Evolutionary conservation across 2,113 vertebrate species (phyloP).

Genomic region (Pelmatolapia mariae): DNA sequence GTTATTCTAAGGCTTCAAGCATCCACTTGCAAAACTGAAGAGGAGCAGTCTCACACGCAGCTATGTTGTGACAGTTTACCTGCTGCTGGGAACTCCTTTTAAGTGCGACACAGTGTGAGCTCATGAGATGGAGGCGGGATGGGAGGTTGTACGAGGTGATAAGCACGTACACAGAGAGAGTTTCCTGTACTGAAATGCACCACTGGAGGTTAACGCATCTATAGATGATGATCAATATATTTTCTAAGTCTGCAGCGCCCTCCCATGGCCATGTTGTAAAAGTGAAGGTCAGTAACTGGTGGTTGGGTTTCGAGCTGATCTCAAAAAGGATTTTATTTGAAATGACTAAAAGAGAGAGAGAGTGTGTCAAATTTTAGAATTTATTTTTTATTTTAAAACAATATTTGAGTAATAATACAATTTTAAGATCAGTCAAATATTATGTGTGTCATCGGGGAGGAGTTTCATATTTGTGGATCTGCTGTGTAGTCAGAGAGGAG

Average conservation of each 20-base stretch:
- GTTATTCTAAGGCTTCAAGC: not conserved
- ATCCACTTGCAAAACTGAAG: not conserved
- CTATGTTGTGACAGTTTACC: constrained; percentile 16
- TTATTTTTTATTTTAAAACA: constrained; percentile 8
- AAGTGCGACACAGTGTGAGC: not conserved
- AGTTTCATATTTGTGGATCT: constrained; percentile 79
- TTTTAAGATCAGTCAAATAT: not conserved
- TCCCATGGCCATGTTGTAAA: not conserved
- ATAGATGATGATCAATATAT: constrained; percentile 18
- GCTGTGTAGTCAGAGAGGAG: constrained; percentile 77
- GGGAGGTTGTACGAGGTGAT: constrained; percentile 42
- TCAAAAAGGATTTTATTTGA: not conserved
- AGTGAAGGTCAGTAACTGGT: not conserved
- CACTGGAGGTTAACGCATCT: not conserved
- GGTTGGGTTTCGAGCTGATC: fast-evolving
- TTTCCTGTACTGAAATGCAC: constrained; percentile 35
- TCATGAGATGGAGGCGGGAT: not conserved
- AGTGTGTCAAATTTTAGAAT: not conserved
- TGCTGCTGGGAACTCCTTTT: constrained; percentile 10
- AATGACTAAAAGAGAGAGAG: not conserved
- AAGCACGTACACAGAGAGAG: constrained; percentile 52
- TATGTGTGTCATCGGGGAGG: not conserved
- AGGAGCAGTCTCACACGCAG: not conserved
- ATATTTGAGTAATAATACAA: not conserved
- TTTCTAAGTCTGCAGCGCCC: not conserved